Evolutionary conservation across 1,140 invertebrate species (phyloP).

Genomic region (Cydia splendana): DNA sequence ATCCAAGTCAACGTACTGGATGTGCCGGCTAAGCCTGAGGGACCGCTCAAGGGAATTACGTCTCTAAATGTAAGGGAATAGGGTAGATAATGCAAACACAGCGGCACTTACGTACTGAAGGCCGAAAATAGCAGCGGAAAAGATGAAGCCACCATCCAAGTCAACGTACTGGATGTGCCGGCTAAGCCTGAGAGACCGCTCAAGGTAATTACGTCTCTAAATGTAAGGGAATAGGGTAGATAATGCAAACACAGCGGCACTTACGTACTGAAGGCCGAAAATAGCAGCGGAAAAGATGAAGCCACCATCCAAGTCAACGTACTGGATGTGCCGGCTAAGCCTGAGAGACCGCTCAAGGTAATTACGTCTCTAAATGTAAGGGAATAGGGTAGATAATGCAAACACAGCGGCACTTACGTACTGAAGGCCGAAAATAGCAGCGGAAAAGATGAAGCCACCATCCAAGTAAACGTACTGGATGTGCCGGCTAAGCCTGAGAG

Average conservation of each 20-base stretch:
- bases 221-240: no score
- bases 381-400: no score
- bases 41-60: no score
- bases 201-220: conserved; percentile 83
- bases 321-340: conserved; percentile 92
- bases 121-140: conserved; percentile 95
- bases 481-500: conserved; percentile 95
- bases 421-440: conserved; percentile 95
- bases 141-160: conserved; percentile 94
- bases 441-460: conserved; percentile 94
- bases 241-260: conserved; percentile 86
- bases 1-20: no score
- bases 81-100: conserved; percentile 77
- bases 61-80: no score
- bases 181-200: conserved; percentile 95
- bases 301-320: conserved; percentile 93
- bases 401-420: conserved; percentile 90
- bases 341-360: conserved; percentile 95
- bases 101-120: conserved; percentile 92
- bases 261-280: conserved; percentile 93
- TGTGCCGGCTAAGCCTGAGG: no score
- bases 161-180: conserved; percentile 93
- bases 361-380: conserved; percentile 57
- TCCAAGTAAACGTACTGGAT: conserved; percentile 92
- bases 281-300: conserved; percentile 94